These are phyloP conservation scores for Eupithecia abbreviata DNA, from an alignment of 2,888 invertebrate species.

Conservation along the genomic window DNA sequence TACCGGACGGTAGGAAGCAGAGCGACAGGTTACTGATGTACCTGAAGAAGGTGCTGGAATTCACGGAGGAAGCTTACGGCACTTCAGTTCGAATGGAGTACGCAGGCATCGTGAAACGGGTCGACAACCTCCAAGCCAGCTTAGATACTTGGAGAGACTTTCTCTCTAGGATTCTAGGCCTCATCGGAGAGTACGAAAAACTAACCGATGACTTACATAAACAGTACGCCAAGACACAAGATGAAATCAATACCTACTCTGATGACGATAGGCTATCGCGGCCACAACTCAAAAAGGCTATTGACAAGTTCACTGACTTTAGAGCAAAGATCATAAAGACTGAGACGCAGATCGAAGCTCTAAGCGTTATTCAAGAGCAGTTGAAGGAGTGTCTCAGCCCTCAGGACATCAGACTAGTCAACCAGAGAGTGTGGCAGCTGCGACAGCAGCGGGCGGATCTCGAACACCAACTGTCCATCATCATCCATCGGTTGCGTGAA, in stretches of 20 bases:
- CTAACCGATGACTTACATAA: conserved; percentile 84
- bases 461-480: conserved; percentile 89
- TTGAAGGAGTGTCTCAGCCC: conserved; percentile 93
- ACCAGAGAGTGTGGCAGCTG: conserved; percentile 90
- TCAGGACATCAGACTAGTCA: conserved; percentile 91
- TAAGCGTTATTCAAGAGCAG: conserved; percentile 90
- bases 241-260: conserved; percentile 83
- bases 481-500: conserved; percentile 89
- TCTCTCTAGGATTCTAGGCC: conserved; percentile 86
- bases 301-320: conserved; percentile 85
- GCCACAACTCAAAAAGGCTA: conserved; percentile 85
- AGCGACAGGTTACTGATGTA: conserved; percentile 85
- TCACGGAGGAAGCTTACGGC: conserved; percentile 90
- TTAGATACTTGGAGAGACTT: conserved; percentile 92
- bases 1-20: conserved; percentile 88
- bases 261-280: conserved; percentile 84
- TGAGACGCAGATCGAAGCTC: conserved; percentile 86
- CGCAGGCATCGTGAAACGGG: conserved; percentile 89
- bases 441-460: conserved; percentile 92
- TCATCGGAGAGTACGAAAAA: conserved; percentile 86
- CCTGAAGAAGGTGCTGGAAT: conserved; percentile 86
- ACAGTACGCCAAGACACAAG: conserved; percentile 86
- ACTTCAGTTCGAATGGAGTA: conserved; percentile 92
- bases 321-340: conserved; percentile 84
- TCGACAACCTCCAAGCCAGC: conserved; percentile 91